These are phyloP conservation scores for Platycheirus rosarum DNA, from an alignment of 2,888 invertebrate genomes.

Conservation along the genomic window DNA sequence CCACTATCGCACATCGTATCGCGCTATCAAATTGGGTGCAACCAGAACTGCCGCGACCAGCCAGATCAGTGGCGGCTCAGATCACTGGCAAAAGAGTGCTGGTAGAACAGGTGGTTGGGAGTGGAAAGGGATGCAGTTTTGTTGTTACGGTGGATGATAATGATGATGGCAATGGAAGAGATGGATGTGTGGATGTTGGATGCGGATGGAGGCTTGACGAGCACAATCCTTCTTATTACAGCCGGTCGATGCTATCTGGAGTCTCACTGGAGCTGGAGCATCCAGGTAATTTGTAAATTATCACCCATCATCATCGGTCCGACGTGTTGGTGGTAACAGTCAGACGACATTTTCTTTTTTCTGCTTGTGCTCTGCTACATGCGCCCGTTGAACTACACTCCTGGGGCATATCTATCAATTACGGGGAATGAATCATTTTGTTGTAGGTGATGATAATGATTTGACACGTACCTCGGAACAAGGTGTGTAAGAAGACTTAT, in stretches of 20 bases:
- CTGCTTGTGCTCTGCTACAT: background rate
- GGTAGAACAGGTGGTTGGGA: constrained; percentile 3
- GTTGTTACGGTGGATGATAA: constrained; percentile 53
- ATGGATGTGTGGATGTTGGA: constrained; percentile 63
- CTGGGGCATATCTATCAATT: constrained; percentile 45
- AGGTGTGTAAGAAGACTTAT: constrained; percentile 58
- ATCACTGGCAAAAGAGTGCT: constrained; percentile 31
- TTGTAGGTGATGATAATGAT: constrained; percentile 53
- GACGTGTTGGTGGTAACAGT: constrained; percentile 65
- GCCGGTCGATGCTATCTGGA: constrained; percentile 52
- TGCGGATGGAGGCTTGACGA: constrained; percentile 58
- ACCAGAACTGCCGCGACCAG: constrained; percentile 51
- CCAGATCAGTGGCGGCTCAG: constrained; percentile 16
- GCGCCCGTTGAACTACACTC: constrained; percentile 12
- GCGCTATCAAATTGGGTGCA: constrained; percentile 74
- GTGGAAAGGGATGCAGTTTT: constrained; percentile 1
- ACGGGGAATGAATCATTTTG: constrained; percentile 50
- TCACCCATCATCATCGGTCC: constrained; percentile 71
- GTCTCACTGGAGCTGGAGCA: constrained; percentile 48
- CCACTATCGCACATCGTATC: constrained; percentile 67
- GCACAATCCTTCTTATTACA: constrained; percentile 48
- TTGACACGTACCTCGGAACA: constrained; percentile 54
- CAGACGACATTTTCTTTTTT: constrained; percentile 56
- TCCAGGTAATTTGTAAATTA: constrained; percentile 74
- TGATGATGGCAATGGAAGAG: constrained; percentile 52